Conservation (phyloP, 2,888 invertebrate species). For the Eilema caniola region DNA sequence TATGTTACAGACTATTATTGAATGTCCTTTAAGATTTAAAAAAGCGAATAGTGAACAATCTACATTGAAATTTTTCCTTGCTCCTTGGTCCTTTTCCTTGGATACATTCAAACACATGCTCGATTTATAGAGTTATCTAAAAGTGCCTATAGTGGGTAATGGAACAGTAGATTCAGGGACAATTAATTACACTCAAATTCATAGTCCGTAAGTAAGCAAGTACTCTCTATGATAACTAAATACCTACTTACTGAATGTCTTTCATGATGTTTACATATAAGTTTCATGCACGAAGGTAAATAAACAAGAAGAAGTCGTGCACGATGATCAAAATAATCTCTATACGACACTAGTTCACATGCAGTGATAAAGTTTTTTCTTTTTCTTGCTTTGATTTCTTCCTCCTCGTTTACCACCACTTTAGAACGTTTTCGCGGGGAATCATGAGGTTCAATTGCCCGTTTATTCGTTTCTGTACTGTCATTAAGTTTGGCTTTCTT, state of each 20-base stretch:
- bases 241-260: constrained; percentile 56
- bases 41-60: too few species aligned
- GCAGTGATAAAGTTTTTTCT: constrained; percentile 75
- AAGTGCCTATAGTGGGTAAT: neutral
- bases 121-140: neutral
- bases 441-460: constrained; percentile 48
- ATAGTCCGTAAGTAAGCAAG: neutral
- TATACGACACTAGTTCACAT: constrained; percentile 72
- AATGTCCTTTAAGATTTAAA: too few species aligned
- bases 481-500: constrained; percentile 58
- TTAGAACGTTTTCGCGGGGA: constrained; percentile 58
- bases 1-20: too few species aligned
- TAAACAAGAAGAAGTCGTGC: constrained; percentile 66
- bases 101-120: too few species aligned
- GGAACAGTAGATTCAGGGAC: neutral
- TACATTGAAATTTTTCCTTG: neutral
- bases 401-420: constrained; percentile 48
- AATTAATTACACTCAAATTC: neutral
- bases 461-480: constrained; percentile 42
- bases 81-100: too few species aligned
- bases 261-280: constrained; percentile 63
- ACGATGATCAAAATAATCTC: constrained; percentile 66
- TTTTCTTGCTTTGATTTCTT: constrained; percentile 59
- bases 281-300: constrained; percentile 67
- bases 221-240: neutral